A percentile compares a stretch with the other conserved stretches of the same genome.
These are phyloP conservation scores for Ictalurus punctatus DNA, from an alignment of 2,113 vertebrate species.

Conservation along the genomic window DNA sequence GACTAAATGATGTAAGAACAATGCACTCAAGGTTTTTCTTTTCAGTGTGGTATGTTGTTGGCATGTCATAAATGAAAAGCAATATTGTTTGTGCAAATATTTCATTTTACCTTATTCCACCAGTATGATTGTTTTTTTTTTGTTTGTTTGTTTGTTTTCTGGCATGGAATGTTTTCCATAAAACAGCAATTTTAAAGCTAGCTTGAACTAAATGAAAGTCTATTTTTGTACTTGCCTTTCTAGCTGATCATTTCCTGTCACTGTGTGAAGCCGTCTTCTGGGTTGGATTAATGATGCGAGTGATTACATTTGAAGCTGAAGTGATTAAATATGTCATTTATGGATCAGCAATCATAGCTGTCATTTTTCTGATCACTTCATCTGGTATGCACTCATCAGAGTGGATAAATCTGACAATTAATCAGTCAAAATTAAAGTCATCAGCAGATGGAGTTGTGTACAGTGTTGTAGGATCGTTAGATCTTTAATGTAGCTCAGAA, in stretches of 20 bases:
- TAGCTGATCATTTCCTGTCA: conserved; percentile 15
- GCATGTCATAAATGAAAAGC: not conserved
- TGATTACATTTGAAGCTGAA: conserved; percentile 41
- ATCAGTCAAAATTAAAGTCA: conserved; percentile 16
- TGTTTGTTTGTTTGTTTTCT: too few species aligned
- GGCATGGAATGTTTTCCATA: not conserved
- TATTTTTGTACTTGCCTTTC: conserved; percentile 27
- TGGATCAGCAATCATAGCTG: conserved; percentile 34
- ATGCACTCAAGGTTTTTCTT: not conserved
- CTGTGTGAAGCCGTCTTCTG: not conserved
- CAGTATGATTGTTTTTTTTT: not conserved
- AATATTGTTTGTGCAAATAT: not conserved
- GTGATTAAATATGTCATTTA: conserved; percentile 37
- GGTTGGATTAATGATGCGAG: conserved; percentile 19
- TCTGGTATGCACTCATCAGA: conserved; percentile 36
- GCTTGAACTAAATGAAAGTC: conserved; percentile 23
- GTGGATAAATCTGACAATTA: conserved; percentile 23
- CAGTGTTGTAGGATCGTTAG: not conserved
- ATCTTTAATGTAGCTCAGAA: not conserved
- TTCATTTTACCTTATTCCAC: not conserved
- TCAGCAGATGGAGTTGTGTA: not conserved
- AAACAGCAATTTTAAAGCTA: conserved; percentile 3
- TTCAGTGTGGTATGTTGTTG: not conserved
- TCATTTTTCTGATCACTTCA: conserved; percentile 13
- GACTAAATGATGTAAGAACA: not conserved